Conservation (phyloP, 2,113 vertebrate genomes). For the Fregetta grallaria region DNA sequence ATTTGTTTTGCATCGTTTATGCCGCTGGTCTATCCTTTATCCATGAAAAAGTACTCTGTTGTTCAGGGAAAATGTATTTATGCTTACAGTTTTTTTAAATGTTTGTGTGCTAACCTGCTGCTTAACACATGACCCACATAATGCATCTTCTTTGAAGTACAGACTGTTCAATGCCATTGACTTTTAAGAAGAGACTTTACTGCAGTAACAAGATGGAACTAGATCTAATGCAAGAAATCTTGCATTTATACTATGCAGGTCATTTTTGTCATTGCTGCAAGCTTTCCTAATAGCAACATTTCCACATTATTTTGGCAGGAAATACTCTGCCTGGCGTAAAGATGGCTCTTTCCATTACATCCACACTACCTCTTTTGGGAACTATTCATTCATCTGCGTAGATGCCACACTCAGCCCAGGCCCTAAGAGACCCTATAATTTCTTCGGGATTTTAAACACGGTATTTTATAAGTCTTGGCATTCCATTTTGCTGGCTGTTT, state of each 20-base stretch:
- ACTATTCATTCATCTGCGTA: constrained; percentile 93
- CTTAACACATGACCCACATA: no score
- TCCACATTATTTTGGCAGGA: constrained; percentile 76
- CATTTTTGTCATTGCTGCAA: neutral
- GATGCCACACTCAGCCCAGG: constrained; percentile 92
- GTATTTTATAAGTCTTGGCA: constrained; percentile 69
- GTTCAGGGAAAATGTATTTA: neutral
- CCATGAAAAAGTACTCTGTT: neutral
- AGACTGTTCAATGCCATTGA: neutral
- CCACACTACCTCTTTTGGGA: constrained; percentile 90
- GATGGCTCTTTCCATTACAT: constrained; percentile 92
- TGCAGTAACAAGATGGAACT: neutral
- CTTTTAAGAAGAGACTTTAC: neutral
- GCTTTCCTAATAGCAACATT: constrained; percentile 17
- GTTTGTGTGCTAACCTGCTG: neutral
- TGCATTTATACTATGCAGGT: neutral
- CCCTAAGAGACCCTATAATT: constrained; percentile 94
- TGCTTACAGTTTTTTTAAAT: neutral
- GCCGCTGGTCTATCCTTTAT: neutral
- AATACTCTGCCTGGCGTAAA: constrained; percentile 89
- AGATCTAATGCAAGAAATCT: neutral
- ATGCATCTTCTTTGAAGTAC: neutral
- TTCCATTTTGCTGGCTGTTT: constrained; percentile 16
- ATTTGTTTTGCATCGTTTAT: neutral
- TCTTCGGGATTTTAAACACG: constrained; percentile 92